phyloP scores from a whole-genome alignment of 2,888 invertebrate species.

The Xylocampa areola region DNA sequence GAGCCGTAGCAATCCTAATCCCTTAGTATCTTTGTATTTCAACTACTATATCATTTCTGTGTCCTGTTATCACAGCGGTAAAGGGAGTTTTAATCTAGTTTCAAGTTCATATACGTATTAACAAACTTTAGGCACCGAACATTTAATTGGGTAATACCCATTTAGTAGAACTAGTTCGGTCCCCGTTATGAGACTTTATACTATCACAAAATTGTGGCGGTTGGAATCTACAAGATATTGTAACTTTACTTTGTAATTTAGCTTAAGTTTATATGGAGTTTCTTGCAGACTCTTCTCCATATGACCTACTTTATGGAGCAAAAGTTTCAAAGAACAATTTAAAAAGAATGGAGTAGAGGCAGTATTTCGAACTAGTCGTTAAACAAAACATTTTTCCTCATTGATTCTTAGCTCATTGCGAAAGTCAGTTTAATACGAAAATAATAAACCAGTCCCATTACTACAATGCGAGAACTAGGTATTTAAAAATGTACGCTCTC shows the following conservation, averaged over 20 bases:
- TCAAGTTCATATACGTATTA: slow-evolving; percentile 40
- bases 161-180: slow-evolving; percentile 31
- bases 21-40: background rate
- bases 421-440: slow-evolving; percentile 20
- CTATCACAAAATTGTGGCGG: slow-evolving; percentile 26
- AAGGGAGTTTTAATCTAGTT: slow-evolving; percentile 50
- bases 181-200: slow-evolving; percentile 13
- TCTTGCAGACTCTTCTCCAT: too few relatives aligned
- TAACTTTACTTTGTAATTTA: too few relatives aligned
- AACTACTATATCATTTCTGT: background rate
- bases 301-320: too few relatives aligned
- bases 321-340: too few relatives aligned
- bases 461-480: slow-evolving; percentile 28
- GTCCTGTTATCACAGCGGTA: slow-evolving; percentile 33
- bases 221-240: slow-evolving; percentile 6
- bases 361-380: too few relatives aligned
- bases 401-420: slow-evolving; percentile 20
- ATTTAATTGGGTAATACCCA: slow-evolving; percentile 48
- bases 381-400: slow-evolving; percentile 32
- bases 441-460: slow-evolving; percentile 30
- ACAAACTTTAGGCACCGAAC: slow-evolving; percentile 38
- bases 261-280: too few relatives aligned
- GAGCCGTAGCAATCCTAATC: too few relatives aligned
- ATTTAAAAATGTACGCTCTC: slow-evolving; percentile 38
- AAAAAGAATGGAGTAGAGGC: too few relatives aligned